These are phyloP conservation scores for Gisinianus flammeolus DNA, from an alignment of 2,888 invertebrate genomes.

Conservation along the genomic window DNA sequence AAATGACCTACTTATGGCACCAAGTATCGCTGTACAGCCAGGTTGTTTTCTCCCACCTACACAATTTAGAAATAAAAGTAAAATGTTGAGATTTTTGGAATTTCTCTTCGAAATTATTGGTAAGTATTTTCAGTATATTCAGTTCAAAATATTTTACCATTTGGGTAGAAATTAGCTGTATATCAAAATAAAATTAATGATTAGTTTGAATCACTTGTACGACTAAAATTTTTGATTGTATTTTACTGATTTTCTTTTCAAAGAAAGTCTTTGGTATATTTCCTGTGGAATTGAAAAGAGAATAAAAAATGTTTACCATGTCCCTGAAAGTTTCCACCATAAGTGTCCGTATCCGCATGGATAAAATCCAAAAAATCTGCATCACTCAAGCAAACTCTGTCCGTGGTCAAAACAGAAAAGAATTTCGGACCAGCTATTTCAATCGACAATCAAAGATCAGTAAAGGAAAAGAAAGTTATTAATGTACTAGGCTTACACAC, in stretches of 20 bases:
- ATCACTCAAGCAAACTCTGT: slow-evolving; percentile 69
- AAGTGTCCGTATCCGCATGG: slow-evolving; percentile 40
- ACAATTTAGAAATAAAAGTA: neutral
- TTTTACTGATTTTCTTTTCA: no score
- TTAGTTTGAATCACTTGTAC: no score
- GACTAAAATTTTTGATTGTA: no score
- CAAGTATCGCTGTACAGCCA: neutral
- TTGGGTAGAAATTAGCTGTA: slow-evolving; percentile 52
- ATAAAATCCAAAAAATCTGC: slow-evolving; percentile 74
- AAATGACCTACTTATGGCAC: neutral
- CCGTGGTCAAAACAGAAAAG: slow-evolving; percentile 63
- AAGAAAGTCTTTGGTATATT: no score
- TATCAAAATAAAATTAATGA: no score
- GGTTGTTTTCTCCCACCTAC: neutral
- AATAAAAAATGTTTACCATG: no score
- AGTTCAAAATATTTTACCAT: slow-evolving; percentile 9
- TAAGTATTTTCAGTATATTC: neutral
- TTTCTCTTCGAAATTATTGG: neutral
- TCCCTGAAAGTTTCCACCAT: slow-evolving; percentile 49
- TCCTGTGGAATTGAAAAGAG: no score
- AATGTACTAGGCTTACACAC: neutral
- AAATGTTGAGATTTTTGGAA: neutral
- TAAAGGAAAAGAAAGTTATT: neutral
- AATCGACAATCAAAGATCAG: slow-evolving; percentile 59
- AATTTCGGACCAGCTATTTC: slow-evolving; percentile 75